Base-by-base conservation (phyloP, 2,113 vertebrate genomes). In the Pteropus alecto region DNA sequence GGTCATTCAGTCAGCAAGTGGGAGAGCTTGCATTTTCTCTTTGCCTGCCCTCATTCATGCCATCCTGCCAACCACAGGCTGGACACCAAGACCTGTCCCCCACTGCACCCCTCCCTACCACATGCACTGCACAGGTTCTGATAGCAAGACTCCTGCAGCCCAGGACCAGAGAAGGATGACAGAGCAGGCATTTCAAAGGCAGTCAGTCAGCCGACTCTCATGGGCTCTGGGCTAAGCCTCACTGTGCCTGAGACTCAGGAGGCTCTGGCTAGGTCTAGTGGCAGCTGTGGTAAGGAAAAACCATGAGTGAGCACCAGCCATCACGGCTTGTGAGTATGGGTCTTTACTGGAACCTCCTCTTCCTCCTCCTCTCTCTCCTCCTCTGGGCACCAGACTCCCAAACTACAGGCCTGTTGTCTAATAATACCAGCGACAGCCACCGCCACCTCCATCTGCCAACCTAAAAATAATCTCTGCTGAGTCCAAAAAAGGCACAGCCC, bases 381-480 rank as follows among this genome's bases (percentile, higher is more conserved):
- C 96, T 96, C 90, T 58, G 93, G 96, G 95, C 93, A 96, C 82
- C 88, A 96, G 97, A 96, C 94, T 97, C 93, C 95, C 91, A 95
- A 97, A 97, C 94, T 92, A 96, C 89, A 95, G 95, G 94, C 94
- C 97, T 96, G 96, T 94, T 96, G 94, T 97, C 96, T 98, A 97
- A 98, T 97, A 98, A 98, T 98, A 97, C 94, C 94, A 96, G 92
- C 89, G 96, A 95, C 97, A 98, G 97, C 83, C 97, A 96, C 96
- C 18, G 48, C 96, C 95, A 98, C 97, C 97, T 97, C 97, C 97
- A 97, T 97, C 98, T 98, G 97, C 92, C 83, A 96, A 71, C 90
- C 97, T 98, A 97, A 98, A 97, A 97, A 97, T 98, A 98, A 97
- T 97, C 96, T 92, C 97, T 94, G 89, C 95, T 92, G 93, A 95